Conservation (phyloP, 1,140 invertebrate genomes). For the Popillia japonica region DNA sequence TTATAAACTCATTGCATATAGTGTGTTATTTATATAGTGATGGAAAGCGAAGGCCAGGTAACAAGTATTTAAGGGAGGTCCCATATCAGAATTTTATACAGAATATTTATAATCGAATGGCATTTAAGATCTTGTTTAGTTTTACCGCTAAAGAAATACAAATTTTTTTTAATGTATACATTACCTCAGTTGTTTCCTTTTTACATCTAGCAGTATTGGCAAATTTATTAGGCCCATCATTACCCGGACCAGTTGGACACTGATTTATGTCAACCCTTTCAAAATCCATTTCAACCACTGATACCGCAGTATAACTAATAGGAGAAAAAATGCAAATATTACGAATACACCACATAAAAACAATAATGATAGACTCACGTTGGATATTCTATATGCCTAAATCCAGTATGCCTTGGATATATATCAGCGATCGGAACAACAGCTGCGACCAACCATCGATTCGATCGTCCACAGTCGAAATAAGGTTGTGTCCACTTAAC, state of each 20-base stretch:
- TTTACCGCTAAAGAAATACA: too few relatives aligned
- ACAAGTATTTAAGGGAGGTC: too few relatives aligned
- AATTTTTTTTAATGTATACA: background rate
- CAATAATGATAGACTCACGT: constrained; percentile 71
- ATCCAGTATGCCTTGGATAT: constrained; percentile 93
- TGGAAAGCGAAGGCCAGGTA: too few relatives aligned
- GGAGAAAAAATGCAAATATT: background rate
- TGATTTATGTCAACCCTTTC: constrained; percentile 98
- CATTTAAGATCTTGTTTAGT: background rate
- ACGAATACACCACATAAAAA: constrained; percentile 34
- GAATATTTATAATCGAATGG: background rate
- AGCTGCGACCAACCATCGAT: constrained; percentile 95
- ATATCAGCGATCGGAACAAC: constrained; percentile 95
- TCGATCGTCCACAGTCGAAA: constrained; percentile 94
- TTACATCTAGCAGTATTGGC: constrained; percentile 92
- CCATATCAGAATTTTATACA: too few relatives aligned
- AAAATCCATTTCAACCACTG: constrained; percentile 96
- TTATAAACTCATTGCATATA: background rate
- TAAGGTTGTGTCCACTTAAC: constrained; percentile 95
- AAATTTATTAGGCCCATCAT: constrained; percentile 86
- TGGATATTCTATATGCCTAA: constrained; percentile 94
- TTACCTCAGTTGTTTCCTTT: constrained; percentile 90
- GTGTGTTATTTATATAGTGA: too few relatives aligned
- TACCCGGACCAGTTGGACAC: constrained; percentile 89
- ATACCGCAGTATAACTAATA: constrained; percentile 87